Evolutionary conservation across 1,140 invertebrate genomes (phyloP), one percentile per base, ranked within the genome.

Genomic region (Sminthurides bifidus): DNA sequence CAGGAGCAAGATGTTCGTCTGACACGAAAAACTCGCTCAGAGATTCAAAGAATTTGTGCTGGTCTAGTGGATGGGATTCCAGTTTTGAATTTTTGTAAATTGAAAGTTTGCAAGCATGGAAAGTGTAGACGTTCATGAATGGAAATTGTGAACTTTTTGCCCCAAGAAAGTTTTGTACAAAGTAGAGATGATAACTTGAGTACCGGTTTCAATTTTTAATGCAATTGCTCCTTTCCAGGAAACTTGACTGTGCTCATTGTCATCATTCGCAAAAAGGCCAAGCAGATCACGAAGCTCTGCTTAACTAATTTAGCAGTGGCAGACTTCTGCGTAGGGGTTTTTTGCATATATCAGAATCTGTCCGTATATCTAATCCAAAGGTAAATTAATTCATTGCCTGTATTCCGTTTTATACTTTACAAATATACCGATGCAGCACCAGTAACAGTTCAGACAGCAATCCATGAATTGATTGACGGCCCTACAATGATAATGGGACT

Each of bases 211-310:
- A n/a, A n/a, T n/a, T n/a, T n/a, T n/a, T n/a, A n/a, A n/a, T n/a
- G n/a, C n/a, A n/a, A n/a, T n/a, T n/a, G n/a, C n/a, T n/a, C n/a
- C n/a, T n/a, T n/a, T n/a, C n/a, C 73, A 87, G 85, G 85, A 24
- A 89, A 89, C 65, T 69, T 86, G 1, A 72, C 87, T 49, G 85
- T 89, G 29, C 85, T 89, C 53, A 67, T 85, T 24, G 85, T 87
- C 51, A 83, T 88, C 46, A 80, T 80, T 2, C 68, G 84, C 23
- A 84, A 85, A 35, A 71, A 82, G 40, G 76, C 82, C 23, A 74
- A 87, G 58, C 77, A 83, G 29, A 83, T 84, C 38, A 89, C 87
- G 4, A 89, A 89, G 65, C 87, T 89, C 69, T 88, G 88, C 67
- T 68, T 89, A 56, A 83, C 82, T 4, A 88, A 90, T 68, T 70